Evolutionary conservation across 2,888 invertebrate genomes (phyloP).

Genomic region (Drosophila cognata): DNA sequence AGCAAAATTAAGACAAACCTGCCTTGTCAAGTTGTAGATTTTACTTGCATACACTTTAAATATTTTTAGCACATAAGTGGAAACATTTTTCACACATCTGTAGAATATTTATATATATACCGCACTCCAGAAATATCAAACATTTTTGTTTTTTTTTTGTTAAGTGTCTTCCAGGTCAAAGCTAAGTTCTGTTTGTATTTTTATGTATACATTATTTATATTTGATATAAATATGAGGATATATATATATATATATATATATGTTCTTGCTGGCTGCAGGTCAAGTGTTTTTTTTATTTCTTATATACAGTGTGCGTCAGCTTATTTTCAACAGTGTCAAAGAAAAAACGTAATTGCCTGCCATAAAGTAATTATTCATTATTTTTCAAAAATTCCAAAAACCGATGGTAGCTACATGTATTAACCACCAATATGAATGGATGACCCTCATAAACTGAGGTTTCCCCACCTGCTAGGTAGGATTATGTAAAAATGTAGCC

Average conservation of each 20-base stretch:
- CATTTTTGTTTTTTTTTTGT: not conserved
- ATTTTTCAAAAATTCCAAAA: no score
- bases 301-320: no score
- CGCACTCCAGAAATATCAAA: accelerated
- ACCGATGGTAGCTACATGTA: no score
- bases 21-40: not conserved
- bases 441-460: no score
- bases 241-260: no score
- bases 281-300: not conserved
- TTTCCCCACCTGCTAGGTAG: no score
- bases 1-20: not conserved
- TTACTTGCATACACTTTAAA: not conserved
- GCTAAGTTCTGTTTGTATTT: not conserved
- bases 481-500: no score
- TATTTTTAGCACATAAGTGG: not conserved
- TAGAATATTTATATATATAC: not conserved
- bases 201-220: not conserved
- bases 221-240: not conserved
- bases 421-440: no score
- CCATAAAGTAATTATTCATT: no score
- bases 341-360: no score
- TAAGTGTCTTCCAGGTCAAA: not conserved
- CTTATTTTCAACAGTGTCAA: no score
- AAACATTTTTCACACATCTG: not conserved
- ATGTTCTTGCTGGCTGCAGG: not conserved